Evolutionary conservation across 2,888 invertebrate species (phyloP).

Genomic region (Lordiphosa andalusiaca): DNA sequence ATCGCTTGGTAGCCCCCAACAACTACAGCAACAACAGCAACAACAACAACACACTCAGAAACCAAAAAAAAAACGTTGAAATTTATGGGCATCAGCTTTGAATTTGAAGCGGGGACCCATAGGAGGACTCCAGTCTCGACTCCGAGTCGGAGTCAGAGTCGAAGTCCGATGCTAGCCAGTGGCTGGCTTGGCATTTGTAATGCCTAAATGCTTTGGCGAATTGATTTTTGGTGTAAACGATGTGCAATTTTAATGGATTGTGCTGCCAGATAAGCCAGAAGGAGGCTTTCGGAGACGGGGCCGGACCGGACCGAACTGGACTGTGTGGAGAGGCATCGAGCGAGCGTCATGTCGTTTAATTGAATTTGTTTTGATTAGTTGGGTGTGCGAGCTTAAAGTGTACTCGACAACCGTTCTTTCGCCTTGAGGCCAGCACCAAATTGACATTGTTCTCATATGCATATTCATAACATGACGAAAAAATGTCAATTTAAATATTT

Average conservation of each 20-base stretch:
- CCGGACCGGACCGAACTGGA: conserved; percentile 1
- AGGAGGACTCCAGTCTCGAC: conserved; percentile 15
- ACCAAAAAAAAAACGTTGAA: conserved; percentile 35
- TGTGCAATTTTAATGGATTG: conserved; percentile 81
- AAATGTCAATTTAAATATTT: conserved; percentile 78
- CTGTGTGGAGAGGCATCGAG: conserved; percentile 21
- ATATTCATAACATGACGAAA: conserved; percentile 55
- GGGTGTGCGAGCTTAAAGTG: conserved; percentile 51
- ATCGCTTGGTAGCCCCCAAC: conserved; percentile 62
- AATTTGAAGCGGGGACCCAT: conserved; percentile 73
- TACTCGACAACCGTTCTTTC: conserved; percentile 11
- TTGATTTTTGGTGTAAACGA: conserved; percentile 81
- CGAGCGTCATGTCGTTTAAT: conserved; percentile 66
- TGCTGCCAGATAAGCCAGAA: conserved; percentile 77
- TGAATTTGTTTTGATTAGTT: conserved; percentile 76
- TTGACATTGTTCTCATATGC: conserved; percentile 57
- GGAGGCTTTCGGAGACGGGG: conserved; percentile 12
- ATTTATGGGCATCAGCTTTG: conserved; percentile 79
- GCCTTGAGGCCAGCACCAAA: conserved; percentile 33
- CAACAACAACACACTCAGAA: conserved; percentile 29
- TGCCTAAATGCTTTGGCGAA: conserved; percentile 80
- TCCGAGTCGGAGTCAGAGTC: conserved; percentile 21
- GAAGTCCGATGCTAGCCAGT: conserved; percentile 34
- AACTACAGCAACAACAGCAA: conserved; percentile 24
- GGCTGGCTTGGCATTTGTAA: conserved; percentile 74